Conservation (phyloP, 1,140 invertebrate genomes). For the Cyphomyrmex costatus region DNA sequence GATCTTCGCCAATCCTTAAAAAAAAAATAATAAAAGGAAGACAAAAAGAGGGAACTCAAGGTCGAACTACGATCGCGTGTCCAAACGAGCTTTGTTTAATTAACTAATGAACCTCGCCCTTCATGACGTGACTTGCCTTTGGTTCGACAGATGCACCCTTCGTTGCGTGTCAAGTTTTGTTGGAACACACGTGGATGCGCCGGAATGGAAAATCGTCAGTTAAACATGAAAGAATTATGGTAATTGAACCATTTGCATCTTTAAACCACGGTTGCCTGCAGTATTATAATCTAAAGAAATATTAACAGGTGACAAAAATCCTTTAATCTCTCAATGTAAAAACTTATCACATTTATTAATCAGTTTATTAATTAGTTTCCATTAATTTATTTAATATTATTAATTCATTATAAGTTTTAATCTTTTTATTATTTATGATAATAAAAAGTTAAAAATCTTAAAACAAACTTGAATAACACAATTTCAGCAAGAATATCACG, state of each 20-base stretch:
- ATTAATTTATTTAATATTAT: not conserved
- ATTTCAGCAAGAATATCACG: not conserved
- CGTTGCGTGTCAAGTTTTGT: conserved; percentile 63
- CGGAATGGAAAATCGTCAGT: conserved; percentile 43
- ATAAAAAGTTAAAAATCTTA: not conserved
- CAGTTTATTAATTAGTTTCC: not conserved
- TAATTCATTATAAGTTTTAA: not conserved
- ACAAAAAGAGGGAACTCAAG: conserved; percentile 25
- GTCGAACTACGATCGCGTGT: conserved; percentile 51
- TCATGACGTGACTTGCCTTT: conserved; percentile 59
- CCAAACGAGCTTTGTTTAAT: conserved; percentile 76
- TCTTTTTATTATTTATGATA: not conserved
- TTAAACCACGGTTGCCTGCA: not conserved
- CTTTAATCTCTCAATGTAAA: not conserved
- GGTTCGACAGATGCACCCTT: conserved; percentile 58
- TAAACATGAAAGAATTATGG: conserved; percentile 49
- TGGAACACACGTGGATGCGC: conserved; percentile 50
- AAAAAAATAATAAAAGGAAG: not conserved
- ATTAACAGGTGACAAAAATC: not conserved
- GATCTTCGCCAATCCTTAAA: too few relatives aligned
- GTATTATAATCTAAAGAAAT: not conserved
- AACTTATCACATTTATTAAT: not conserved
- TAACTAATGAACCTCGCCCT: conserved; percentile 80
- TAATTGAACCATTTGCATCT: conserved; percentile 49
- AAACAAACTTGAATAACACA: not conserved